Evolutionary conservation across 2,797 vertebrate species (phyloP), one percentile per base, ranked within the genome.

Genomic region (Adrianichthys oophorus): DNA sequence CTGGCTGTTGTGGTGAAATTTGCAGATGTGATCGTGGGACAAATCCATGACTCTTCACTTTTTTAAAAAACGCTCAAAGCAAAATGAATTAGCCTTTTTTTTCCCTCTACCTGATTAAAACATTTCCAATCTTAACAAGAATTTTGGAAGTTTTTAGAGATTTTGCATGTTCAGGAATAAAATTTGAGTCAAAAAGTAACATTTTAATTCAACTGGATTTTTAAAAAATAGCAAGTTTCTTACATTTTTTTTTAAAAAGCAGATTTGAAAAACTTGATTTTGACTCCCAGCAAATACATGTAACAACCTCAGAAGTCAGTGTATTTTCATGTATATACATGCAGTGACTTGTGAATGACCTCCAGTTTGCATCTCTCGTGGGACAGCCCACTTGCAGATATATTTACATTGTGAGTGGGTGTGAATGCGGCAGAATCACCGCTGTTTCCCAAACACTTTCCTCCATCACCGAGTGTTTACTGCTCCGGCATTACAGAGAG

Each of bases 11-110:
- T 17, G 48, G 52, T 62, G 68, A 68, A 68, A 76, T 65, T 37
- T 52, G 49, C 70, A 77, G 46, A 72, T 59, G 49, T 62, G 59
- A 74, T 79, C 78, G 43, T 79, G 76, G 76, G 65, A 60, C 61
- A 74, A 78, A 17, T 56, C 68, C 56, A 61, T 47, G 26, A 57
- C 52, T 56, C 32, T 63, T 7, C 26, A 6, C 7, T 29, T 52
- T 60, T 68, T 66, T 73, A 64, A 55, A 55, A 47, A 7, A 45
- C 48, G 48, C 43, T 61, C 16, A 17, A 41, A 44, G 50, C 48
- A 70, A 19, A 68, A 46, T 41, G 10, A 5, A 41, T 52, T 7
- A 43, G 17, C 41, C 17, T 54, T 48, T 19, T 5, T 24, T 46
- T 53, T 41, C 17, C 40, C 15, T n/a, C 23, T 17, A 14, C 45